Percentiles rank a stretch among this genome's conserved stretches.
phyloP scores from a whole-genome alignment of 2,888 invertebrate genomes.

The Cenopis cana region DNA sequence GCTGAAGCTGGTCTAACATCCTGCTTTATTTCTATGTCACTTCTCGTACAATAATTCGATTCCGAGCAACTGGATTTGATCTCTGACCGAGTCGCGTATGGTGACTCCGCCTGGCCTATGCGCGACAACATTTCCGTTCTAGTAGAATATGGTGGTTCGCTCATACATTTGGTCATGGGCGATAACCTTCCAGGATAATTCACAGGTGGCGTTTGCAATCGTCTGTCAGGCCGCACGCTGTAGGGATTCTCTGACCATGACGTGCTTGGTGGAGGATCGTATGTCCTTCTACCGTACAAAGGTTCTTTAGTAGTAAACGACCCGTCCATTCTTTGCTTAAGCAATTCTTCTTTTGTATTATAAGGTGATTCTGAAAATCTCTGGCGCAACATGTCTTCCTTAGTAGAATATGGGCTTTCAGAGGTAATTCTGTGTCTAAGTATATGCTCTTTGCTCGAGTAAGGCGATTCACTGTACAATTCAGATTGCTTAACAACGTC shows the following conservation, averaged over 20 bases:
- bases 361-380: constrained; percentile 82
- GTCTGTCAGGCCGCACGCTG: constrained; percentile 73
- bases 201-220: constrained; percentile 72
- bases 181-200: constrained; percentile 71
- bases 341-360: constrained; percentile 79
- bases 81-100: constrained; percentile 72
- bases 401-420: constrained; percentile 78
- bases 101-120: constrained; percentile 71
- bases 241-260: constrained; percentile 77
- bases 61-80: constrained; percentile 80
- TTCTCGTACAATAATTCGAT: constrained; percentile 63
- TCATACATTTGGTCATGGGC: constrained; percentile 79
- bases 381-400: constrained; percentile 82
- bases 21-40: constrained; percentile 66
- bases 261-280: constrained; percentile 76
- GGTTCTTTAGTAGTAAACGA: constrained; percentile 68
- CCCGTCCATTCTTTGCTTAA: constrained; percentile 75
- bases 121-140: constrained; percentile 78
- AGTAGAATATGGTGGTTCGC: constrained; percentile 78
- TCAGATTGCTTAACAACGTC: constrained; percentile 69
- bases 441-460: constrained; percentile 80
- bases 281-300: constrained; percentile 75
- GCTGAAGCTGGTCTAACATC: constrained; percentile 75
- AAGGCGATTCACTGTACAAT: constrained; percentile 75
- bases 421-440: constrained; percentile 69